Base-by-base conservation (phyloP, 1,140 invertebrate genomes). In the Diorhabda carinulata region DNA sequence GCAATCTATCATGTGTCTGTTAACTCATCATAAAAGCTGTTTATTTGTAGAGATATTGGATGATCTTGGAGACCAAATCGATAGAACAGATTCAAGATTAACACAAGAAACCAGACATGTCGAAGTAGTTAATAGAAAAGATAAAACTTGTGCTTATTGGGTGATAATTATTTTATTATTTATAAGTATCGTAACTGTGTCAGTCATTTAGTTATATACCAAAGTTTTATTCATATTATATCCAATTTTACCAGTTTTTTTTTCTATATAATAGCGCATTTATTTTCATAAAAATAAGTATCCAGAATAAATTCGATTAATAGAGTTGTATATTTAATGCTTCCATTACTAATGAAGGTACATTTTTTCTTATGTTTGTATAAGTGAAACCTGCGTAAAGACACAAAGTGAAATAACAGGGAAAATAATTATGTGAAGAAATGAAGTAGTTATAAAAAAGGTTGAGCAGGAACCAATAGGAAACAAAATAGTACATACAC, bases 71-170 rank as follows among this genome's bases (percentile, higher is more conserved):
- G 87, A 89, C 65, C 88, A 89, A 69, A 88, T 92, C 80, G 92
- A 93, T 69, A 80, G 84, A 65, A 91, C 90, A 2, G 87, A 90
- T 73, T 80, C 84, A 57, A 82, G 89, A 64, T 82, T 94, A 56
- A 83, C 88, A 58, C 82, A 83, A 7, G 90, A 90, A 79, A 94
- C 91, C 0, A 82, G 83, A 5, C 85, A 87, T 73, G 86, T 94
- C 8, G 79, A 82, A 67, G 84, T 82, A n/a, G 86, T 94, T 8
- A 85, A 85, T 73, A 80, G 82, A 59, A 90, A 89, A 76, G 91
- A 92, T 72, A 85, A 83, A 67, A 89, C 91, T 6, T 93, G 90
- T 78, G 83, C 87, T 82, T 90, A 90, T 74, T 91, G 89, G 89
- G 73, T 90, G 56, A 78, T 89, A 3, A 91, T 91, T 64, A 82